Base-by-base conservation (phyloP, 2,113 vertebrate genomes). In the Microcebus griseorufus region DNA sequence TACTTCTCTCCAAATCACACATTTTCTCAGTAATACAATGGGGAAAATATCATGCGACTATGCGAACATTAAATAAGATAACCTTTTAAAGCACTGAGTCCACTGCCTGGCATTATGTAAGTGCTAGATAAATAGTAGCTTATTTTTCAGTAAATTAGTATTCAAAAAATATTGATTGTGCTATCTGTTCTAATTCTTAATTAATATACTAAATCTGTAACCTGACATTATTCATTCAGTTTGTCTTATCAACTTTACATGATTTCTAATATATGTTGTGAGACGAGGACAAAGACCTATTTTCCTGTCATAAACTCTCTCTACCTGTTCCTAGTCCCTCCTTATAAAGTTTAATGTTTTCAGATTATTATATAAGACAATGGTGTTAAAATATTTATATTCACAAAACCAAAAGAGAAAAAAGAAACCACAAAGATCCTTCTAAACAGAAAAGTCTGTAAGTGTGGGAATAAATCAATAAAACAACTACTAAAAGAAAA, bases 71-170 rank as follows among this genome's bases (percentile, higher is more conserved):
- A 94, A 87, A 85, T 86, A 70, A 88, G 25, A 69, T 65, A 58
- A n/a, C 13, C 60, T 86, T 78, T 83, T 70, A 73, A 91, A 94
- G 6, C 9, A 51, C 2, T 69, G 9, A 80, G 9, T 91, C 17
- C 13, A 64, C 9, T 86, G 11, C 45, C 48, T 75, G 64, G 12
- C 9, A 25, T 80, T 82, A 62, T 65, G 10, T 29, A 69, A 83
- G 22, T 78, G 12, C 17, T 90, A 72, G 81, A 55, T 86, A 92
- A 96, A 72, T 27, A 42, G 10, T 10, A 85, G 64, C 9, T 85
- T 93, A 78, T 27, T 64, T 73, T 88, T 65, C 37, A 95, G 62
- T 97, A 86, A 87, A 82, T 92, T 67, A 55, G 14, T 58, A 8
- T 69, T 90, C 27, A 67, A 92, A 79, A 65, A 85, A 23, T 58